phyloP scores from a whole-genome alignment of 2,113 vertebrate species.

The Athene cunicularia region DNA sequence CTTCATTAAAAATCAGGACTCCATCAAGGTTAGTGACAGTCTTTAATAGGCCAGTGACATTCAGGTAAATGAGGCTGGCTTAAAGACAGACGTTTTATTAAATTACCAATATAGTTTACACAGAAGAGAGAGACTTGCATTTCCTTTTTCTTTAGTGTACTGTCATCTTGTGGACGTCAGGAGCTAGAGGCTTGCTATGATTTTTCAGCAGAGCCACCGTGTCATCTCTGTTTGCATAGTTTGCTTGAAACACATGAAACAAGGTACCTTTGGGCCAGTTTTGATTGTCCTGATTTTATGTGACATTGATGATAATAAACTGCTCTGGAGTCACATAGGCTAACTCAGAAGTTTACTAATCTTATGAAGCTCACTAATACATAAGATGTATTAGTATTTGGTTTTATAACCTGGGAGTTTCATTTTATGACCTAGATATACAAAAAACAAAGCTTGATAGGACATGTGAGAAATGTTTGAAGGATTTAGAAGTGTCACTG shows the following conservation, averaged over 20 bases:
- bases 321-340: background rate
- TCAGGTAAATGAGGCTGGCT: constrained; percentile 75
- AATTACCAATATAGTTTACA: background rate
- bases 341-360: background rate
- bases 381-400: background rate
- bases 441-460: background rate
- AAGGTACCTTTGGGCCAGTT: background rate
- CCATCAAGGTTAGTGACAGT: constrained; percentile 79
- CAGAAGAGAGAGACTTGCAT: background rate
- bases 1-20: constrained; percentile 74
- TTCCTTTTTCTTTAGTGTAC: background rate
- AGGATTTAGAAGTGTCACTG: background rate
- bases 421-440: background rate
- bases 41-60: constrained; percentile 74
- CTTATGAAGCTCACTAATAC: background rate
- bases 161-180: background rate
- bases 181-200: background rate
- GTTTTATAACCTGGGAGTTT: background rate
- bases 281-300: background rate
- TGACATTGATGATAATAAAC: background rate
- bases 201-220: background rate
- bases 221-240: background rate
- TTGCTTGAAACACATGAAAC: background rate
- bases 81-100: background rate
- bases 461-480: background rate